Evolutionary conservation across 2,113 vertebrate species (phyloP), one percentile per base, ranked within the genome.

Genomic region (Dasyornis broadbenti): DNA sequence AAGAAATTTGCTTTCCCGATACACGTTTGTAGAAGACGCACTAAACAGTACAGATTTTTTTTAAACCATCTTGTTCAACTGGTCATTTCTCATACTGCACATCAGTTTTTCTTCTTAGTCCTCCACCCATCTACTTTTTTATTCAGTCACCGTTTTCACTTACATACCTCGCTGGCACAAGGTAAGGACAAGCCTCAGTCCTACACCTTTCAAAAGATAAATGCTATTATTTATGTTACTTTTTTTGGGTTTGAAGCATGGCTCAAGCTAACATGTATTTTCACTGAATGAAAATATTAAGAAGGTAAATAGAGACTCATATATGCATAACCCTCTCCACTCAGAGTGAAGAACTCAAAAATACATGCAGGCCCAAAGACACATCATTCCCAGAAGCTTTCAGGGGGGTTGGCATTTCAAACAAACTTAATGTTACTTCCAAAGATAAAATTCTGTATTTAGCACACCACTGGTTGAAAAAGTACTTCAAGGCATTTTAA

Each of bases 371-470:
- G 22, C 6, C n/a, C 42, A 72, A 61, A 72, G 14, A 81, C 73
- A 70, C 35, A 65, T 18, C 6, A 61, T 11, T 86, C 16, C 15
- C 63, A 70, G 21, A 92, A 86, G 21, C 27, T 54, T 82, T 57
- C 26, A n/a, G 10, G 24, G 21, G 35, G 10, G 30, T 7, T 69
- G 40, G 53, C 9, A 82, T 96, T 94, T 86, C 71, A 88, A 68
- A 71, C 13, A 30, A 76, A 69, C 40, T 49, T n/a, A 57, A 39
- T 61, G 30, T 1, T 0, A 33, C n/a, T 76, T 80, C 39, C n/a
- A 88, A 59, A 88, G 54, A 35, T 22, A 9, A 45, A 86, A 92
- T 77, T 92, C 71, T 70, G 54, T 61, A 70, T 83, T 79, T 77
- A 83, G 54, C 39, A 83, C 7, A 39, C 11, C 65, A 23, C 63